A percentile compares a stretch with the other conserved stretches of the same genome.
These are phyloP conservation scores for Pogonomyrmex californicus DNA, from an alignment of 1,140 invertebrate species.

Conservation along the genomic window DNA sequence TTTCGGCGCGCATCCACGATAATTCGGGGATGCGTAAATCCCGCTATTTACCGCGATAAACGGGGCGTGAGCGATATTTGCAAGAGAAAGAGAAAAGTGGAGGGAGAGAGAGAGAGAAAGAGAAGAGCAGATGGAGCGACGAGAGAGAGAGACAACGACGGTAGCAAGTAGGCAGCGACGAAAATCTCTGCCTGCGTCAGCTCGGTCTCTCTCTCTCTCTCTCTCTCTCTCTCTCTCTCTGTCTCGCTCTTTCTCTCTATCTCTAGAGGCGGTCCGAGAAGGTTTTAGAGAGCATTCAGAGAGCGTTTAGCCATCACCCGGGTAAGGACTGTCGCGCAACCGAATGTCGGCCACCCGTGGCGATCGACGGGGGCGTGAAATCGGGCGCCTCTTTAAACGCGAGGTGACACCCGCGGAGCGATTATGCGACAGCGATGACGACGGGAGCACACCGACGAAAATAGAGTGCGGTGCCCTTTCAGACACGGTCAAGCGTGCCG, in stretches of 20 bases:
- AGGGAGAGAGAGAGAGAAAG: slow-evolving; percentile 37
- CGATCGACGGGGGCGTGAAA: slow-evolving; percentile 82
- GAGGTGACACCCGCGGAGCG: slow-evolving; percentile 82
- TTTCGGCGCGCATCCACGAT: slow-evolving; percentile 74
- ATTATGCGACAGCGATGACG: slow-evolving; percentile 72
- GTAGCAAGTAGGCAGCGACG: slow-evolving; percentile 2
- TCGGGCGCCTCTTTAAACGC: slow-evolving; percentile 80
- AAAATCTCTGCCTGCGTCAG: slow-evolving; percentile 26
- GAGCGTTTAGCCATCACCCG: slow-evolving; percentile 46
- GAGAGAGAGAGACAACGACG: slow-evolving; percentile 34
- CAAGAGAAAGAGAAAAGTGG: slow-evolving; percentile 46
- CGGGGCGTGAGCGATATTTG: slow-evolving; percentile 83
- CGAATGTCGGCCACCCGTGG: slow-evolving; percentile 78
- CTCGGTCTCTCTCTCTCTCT: not conserved
- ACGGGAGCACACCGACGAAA: slow-evolving; percentile 28
- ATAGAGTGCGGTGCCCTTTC: slow-evolving; percentile 67
- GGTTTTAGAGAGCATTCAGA: slow-evolving; percentile 65
- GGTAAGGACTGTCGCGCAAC: slow-evolving; percentile 64
- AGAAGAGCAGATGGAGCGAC: slow-evolving; percentile 39
- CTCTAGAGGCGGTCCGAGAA: slow-evolving; percentile 37
- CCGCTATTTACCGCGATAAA: slow-evolving; percentile 83
- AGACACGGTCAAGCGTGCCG: slow-evolving; percentile 67
- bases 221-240: slow-evolving; percentile 25
- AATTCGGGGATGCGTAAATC: slow-evolving; percentile 86
- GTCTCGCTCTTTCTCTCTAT: not conserved